Conservation (phyloP, 2,888 invertebrate genomes). For the Drosophila macrospina region DNA sequence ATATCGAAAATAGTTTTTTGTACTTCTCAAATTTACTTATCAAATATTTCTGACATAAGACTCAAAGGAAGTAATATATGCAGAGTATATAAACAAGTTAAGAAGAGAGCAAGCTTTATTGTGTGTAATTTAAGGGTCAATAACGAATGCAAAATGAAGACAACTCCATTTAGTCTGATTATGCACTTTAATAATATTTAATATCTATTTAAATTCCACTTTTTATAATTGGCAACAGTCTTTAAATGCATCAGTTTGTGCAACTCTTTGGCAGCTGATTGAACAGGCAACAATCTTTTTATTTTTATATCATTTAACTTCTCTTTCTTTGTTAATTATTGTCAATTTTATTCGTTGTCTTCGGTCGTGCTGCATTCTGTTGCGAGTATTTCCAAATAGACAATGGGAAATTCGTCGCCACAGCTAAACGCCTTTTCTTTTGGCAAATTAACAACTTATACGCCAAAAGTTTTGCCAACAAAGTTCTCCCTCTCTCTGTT, state of each 20-base stretch:
- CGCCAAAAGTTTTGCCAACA: constrained; percentile 67
- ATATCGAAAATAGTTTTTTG: constrained; percentile 14
- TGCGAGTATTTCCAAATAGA: constrained; percentile 34
- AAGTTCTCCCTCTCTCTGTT: constrained; percentile 54
- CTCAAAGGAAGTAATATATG: background rate
- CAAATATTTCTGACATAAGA: constrained; percentile 44
- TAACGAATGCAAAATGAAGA: too few species aligned
- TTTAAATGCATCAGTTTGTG: background rate
- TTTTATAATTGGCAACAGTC: background rate
- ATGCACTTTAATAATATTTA: too few species aligned
- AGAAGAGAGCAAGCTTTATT: too few species aligned
- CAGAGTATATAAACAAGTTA: too few species aligned
- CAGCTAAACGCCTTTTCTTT: constrained; percentile 77
- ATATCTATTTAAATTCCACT: too few species aligned
- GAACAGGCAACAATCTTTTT: background rate
- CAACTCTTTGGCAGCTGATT: background rate
- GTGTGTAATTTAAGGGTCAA: too few species aligned
- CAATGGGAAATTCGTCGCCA: constrained; percentile 59
- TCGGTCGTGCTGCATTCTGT: constrained; percentile 14
- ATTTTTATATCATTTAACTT: background rate
- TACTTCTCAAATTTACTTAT: background rate
- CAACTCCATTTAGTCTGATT: too few species aligned
- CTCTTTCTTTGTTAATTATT: constrained; percentile 2
- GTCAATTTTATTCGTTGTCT: background rate
- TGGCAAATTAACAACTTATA: constrained; percentile 80